Evolutionary conservation across 2,113 vertebrate species (phyloP), one percentile per base, ranked within the genome.

Genomic region (Malurus melanocephalus): DNA sequence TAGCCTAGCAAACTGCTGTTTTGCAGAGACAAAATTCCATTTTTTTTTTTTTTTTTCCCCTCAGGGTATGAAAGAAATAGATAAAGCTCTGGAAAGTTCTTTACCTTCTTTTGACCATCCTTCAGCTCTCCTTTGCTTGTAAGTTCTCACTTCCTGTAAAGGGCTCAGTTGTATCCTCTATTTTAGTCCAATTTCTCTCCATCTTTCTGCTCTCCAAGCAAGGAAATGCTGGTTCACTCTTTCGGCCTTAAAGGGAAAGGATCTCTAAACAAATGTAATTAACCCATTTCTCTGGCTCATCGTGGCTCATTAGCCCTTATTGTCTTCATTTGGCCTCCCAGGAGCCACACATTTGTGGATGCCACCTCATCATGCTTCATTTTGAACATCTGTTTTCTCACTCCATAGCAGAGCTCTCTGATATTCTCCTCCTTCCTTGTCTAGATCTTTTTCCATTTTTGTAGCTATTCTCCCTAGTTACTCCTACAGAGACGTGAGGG

Each of bases 151-250:
- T 32, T 56, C 12, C 32, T 0, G 0, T 4, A 3, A 91, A 83
- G 6, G 3, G 3, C 28, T n/a, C 2, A 1, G 3, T 20, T 38
- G 5, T 33, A 35, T n/a, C n/a, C 9, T n/a, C 6, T 38, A n/a
- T 40, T 62, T 67, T 2, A 9, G 9, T 11, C 16, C 17, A 33
- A 66, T 42, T 68, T 59, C 6, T 7, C 16, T 32, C 32, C 7
- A 21, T 7, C 20, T 49, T 76, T 33, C 4, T 26, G 22, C 22
- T 14, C 10, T 5, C 5, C 18, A 68, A 72, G 3, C 2, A 67
- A 55, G 9, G 2, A 81, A 67, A 43, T 2, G 7, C 3, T 24
- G 6, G 14, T 4, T 0, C 1, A 4, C 0, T 42, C n/a, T 45
- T 78, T 52, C 22, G 72, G 9, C 24, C 30, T 42, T 49, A 72